phyloP scores from a whole-genome alignment of 1,140 invertebrate genomes.

The Drosophila leontia region DNA sequence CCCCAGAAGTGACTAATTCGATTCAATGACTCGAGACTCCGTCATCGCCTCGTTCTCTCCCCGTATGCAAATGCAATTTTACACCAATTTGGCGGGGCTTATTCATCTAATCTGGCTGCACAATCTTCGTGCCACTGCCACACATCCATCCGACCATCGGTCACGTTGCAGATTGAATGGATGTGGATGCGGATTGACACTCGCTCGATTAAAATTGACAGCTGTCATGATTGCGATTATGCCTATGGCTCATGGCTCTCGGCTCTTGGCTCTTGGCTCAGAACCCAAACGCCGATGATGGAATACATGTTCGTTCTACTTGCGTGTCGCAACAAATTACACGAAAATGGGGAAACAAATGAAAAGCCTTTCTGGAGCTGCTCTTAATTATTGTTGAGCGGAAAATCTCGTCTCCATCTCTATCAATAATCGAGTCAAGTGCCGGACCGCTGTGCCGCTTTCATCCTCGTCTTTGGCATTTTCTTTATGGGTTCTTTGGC shows the following conservation, averaged over 20 bases:
- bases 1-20: conserved; percentile 61
- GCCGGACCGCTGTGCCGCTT: conserved; percentile 24
- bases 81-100: conserved; percentile 56
- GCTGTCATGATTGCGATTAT: conserved; percentile 79
- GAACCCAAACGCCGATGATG: conserved; percentile 22
- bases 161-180: conserved; percentile 56
- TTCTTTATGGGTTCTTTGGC: conserved; percentile 52
- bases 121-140: conserved; percentile 54
- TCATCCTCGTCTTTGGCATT: conserved; percentile 28
- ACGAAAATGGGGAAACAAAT: conserved; percentile 26
- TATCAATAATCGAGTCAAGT: conserved; percentile 43
- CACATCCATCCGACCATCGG: conserved; percentile 57
- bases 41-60: conserved; percentile 20
- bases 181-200: conserved; percentile 57
- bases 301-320: conserved; percentile 32
- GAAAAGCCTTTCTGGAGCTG: conserved; percentile 43
- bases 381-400: conserved; percentile 52
- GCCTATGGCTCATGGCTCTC: conserved; percentile 40
- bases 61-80: conserved; percentile 75
- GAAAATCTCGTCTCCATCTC: conserved; percentile 41
- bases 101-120: conserved; percentile 68
- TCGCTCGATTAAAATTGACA: conserved; percentile 79
- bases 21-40: conserved; percentile 38
- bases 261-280: conserved; percentile 10
- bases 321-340: conserved; percentile 50